Evolutionary conservation across 92 coral and sea anemone species (phyloP), one percentile per base, ranked within the genome.

Genomic region (Actinostola sp.): DNA sequence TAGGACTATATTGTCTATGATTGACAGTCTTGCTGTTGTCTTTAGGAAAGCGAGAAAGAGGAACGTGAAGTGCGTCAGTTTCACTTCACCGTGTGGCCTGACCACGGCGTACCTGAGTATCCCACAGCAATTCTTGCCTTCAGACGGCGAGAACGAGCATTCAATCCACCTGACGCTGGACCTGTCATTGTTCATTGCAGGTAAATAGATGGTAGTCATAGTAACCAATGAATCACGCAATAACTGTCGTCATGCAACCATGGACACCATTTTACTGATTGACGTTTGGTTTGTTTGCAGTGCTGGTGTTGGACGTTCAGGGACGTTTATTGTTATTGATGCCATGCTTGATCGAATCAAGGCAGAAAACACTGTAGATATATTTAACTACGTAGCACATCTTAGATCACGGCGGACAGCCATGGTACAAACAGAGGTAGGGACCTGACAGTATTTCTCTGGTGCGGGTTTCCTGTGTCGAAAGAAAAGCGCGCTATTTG

Each of bases 261-360:
- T n/a, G n/a, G n/a, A n/a, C n/a, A n/a, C n/a, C n/a, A n/a, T n/a
- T n/a, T 39, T 54, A 54, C 23, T 54, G 6, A 54, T 54, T 5
- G 15, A 27, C 1, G 1, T 57, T 4, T 57, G 1, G 36, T 12
- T 27, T 57, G 36, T 57, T 57, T 57, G 25, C 70, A 95, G 99
- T 72, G 99, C 99, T 66, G 99, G 99, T 35, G 99, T 95, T 52
- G 99, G 99, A 8, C 92, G 99, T 26, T 88, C 99, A 68, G 99
- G 99, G 0, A 95, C 99, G 11, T 95, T 85, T 54, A 92, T 95
- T 57, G 99, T 91, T 0, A 80, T 88, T 25, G 99, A 95, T 74
- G 79, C 92, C 66, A 95, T 72, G 88, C 73, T 95, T 48, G 95
- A 92, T 79, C 83, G 96, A 42, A 80, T 86, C 69, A 92, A 92